These are phyloP conservation scores for Zhuqinia jingwanae DNA, from an alignment of 2,888 invertebrate genomes.

Conservation along the genomic window DNA sequence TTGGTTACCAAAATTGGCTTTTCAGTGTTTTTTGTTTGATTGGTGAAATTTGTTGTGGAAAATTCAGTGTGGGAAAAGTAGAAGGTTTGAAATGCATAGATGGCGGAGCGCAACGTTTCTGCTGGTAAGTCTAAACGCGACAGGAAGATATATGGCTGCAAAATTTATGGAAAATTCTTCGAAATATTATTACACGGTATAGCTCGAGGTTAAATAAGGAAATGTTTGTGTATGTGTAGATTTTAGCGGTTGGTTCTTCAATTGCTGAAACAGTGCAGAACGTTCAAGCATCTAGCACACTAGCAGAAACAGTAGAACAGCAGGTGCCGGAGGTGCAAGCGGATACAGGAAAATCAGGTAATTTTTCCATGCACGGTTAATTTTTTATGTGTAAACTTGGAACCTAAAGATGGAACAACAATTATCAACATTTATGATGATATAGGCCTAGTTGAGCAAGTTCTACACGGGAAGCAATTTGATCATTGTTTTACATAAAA, in stretches of 20 bases:
- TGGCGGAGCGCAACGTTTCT: conserved; percentile 63
- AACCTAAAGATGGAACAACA: no score
- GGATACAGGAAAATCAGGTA: conserved; percentile 62
- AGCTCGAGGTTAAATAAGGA: not conserved
- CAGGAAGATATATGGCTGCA: no score
- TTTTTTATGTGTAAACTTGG: no score
- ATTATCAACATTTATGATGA: no score
- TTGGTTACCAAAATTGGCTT: conserved; percentile 50
- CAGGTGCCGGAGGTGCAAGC: not conserved
- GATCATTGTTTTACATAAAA: not conserved
- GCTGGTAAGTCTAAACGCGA: conserved; percentile 55
- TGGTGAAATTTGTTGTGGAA: not conserved
- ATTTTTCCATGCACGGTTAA: not conserved
- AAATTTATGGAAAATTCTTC: no score
- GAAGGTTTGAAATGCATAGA: conserved; percentile 52
- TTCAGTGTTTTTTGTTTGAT: not conserved
- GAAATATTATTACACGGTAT: no score
- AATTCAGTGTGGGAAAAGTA: not conserved
- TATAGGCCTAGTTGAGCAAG: no score
- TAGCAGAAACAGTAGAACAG: not conserved
- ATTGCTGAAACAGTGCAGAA: conserved; percentile 67
- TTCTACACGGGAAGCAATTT: not conserved
- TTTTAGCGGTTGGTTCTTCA: conserved; percentile 72
- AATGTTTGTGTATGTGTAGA: conserved; percentile 49
- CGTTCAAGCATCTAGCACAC: conserved; percentile 6